These are phyloP conservation scores for Spea hammondii DNA, from an alignment of 2,797 vertebrate species.

Conservation along the genomic window DNA sequence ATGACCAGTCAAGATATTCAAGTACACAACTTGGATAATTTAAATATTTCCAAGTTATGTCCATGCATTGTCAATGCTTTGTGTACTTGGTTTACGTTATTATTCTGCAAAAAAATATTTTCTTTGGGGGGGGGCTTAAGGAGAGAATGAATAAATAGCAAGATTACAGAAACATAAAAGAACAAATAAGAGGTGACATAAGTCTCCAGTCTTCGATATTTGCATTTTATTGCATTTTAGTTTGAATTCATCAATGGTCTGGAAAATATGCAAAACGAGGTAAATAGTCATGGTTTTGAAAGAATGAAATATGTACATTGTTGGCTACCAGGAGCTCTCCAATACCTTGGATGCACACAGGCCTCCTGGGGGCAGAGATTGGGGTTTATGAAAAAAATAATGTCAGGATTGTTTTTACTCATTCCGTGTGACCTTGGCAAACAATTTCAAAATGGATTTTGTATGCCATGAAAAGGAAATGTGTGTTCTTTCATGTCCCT, in stretches of 20 bases:
- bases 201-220: slow-evolving; percentile 36
- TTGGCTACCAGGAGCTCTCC: not conserved
- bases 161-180: slow-evolving; percentile 32
- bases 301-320: slow-evolving; percentile 33
- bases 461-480: slow-evolving; percentile 40
- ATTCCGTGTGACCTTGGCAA: slow-evolving; percentile 44
- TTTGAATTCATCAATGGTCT: slow-evolving; percentile 48
- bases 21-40: slow-evolving; percentile 4
- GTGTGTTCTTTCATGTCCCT: not conserved
- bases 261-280: slow-evolving; percentile 47
- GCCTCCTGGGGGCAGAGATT: slow-evolving; percentile 22
- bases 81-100: slow-evolving; percentile 6
- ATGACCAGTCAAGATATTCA: not conserved
- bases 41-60: slow-evolving; percentile 21
- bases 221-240: slow-evolving; percentile 51
- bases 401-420: slow-evolving; percentile 45
- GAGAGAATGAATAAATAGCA: slow-evolving; percentile 25
- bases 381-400: slow-evolving; percentile 23
- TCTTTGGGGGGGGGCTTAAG: slow-evolving; percentile 9
- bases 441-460: slow-evolving; percentile 38
- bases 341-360: not conserved
- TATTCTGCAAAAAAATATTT: slow-evolving; percentile 20
- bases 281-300: slow-evolving; percentile 28
- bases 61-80: not conserved
- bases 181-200: slow-evolving; percentile 46